phyloP scores from a whole-genome alignment of 2,888 invertebrate species.

The Athripsodes cinereus region DNA sequence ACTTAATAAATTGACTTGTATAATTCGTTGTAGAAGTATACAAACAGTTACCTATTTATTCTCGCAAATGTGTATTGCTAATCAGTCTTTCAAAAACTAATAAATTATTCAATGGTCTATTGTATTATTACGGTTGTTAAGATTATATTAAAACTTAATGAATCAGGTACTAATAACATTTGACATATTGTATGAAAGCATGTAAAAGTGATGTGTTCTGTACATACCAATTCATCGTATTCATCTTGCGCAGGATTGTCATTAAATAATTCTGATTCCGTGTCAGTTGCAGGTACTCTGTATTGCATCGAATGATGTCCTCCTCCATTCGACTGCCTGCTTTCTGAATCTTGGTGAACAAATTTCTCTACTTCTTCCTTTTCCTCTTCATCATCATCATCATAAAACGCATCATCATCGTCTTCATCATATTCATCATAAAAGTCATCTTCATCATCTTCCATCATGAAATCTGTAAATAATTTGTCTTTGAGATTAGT shows the following conservation, averaged over 20 bases:
- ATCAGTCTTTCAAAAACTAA: too few relatives aligned
- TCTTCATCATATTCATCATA: slow-evolving; percentile 38
- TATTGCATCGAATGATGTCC: slow-evolving; percentile 6
- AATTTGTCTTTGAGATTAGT: slow-evolving; percentile 25
- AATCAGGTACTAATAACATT: too few relatives aligned
- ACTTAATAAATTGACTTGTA: too few relatives aligned
- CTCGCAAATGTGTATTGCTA: too few relatives aligned
- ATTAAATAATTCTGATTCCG: slow-evolving; percentile 25
- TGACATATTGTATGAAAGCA: too few relatives aligned
- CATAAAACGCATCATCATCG: slow-evolving; percentile 33
- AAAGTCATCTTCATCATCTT: slow-evolving; percentile 34
- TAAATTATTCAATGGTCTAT: too few relatives aligned
- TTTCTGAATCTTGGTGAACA: slow-evolving; percentile 8
- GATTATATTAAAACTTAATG: too few relatives aligned
- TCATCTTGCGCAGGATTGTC: slow-evolving; percentile 19
- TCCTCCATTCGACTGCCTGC: neutral
- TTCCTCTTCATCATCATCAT: slow-evolving; percentile 15
- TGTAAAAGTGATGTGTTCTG: neutral
- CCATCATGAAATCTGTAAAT: slow-evolving; percentile 29
- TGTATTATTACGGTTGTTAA: too few relatives aligned
- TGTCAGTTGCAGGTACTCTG: slow-evolving; percentile 22
- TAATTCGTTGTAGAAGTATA: too few relatives aligned
- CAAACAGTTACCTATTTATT: too few relatives aligned
- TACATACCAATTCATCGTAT: slow-evolving; percentile 31
- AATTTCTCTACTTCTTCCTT: neutral